Conservation (phyloP, 2,888 invertebrate species). For the Aproaerema taeniolella region DNA sequence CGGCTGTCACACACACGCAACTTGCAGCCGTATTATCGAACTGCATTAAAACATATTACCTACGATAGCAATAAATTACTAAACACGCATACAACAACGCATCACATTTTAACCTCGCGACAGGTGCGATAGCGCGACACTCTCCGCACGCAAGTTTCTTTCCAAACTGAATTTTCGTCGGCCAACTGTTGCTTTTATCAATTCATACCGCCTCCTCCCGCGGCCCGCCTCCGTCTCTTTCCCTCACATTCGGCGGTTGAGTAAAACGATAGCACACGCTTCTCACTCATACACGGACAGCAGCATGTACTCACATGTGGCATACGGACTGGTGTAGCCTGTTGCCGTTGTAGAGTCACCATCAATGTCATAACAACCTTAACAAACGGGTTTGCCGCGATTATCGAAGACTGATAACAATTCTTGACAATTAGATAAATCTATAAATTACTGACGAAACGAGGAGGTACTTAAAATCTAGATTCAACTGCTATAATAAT, state of each 20-base stretch:
- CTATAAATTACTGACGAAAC: conserved; percentile 5
- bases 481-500: no score
- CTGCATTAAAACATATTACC: conserved; percentile 23
- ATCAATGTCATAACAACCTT: conserved; percentile 16
- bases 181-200: conserved; percentile 74
- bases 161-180: conserved; percentile 67
- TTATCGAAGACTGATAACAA: conserved; percentile 13
- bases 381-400: conserved; percentile 8
- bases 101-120: conserved; percentile 65
- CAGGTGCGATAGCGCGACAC: conserved; percentile 40
- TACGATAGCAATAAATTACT: conserved; percentile 43
- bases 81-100: conserved; percentile 51
- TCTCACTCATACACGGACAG: conserved; percentile 22
- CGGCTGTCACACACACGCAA: conserved; percentile 33
- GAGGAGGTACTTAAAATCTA: conserved; percentile 3
- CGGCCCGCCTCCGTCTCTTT: conserved; percentile 44
- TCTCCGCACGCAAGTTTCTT: conserved; percentile 47
- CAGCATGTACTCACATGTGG: conserved; percentile 14
- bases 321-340: conserved; percentile 27
- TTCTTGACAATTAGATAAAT: conserved; percentile 7
- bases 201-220: conserved; percentile 61
- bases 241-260: conserved; percentile 32
- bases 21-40: conserved; percentile 24
- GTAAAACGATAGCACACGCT: conserved; percentile 49
- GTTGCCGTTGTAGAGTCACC: conserved; percentile 15